Percentiles rank a stretch among this genome's conserved stretches.
phyloP scores from a whole-genome alignment of 2,888 invertebrate species.

The Epistrophella euchroma region DNA sequence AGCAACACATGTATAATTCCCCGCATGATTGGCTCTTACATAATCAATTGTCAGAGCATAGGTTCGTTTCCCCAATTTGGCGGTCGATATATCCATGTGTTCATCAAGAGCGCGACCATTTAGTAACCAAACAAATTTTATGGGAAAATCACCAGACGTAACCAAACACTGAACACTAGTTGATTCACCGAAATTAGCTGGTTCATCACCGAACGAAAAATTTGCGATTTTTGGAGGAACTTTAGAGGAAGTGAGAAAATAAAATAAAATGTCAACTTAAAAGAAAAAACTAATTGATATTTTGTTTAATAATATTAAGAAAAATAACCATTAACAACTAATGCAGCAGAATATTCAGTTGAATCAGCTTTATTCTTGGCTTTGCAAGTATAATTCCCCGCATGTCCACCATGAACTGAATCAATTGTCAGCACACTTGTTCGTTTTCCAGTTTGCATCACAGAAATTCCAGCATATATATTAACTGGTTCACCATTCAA shows the following conservation, averaged over 20 bases:
- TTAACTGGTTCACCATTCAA: slow-evolving; percentile 81
- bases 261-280: slow-evolving; percentile 80
- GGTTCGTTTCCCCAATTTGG: slow-evolving; percentile 85
- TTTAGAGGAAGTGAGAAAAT: slow-evolving; percentile 79
- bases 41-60: slow-evolving; percentile 87
- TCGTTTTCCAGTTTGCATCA: slow-evolving; percentile 84
- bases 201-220: slow-evolving; percentile 87
- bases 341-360: slow-evolving; percentile 83
- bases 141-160: slow-evolving; percentile 86
- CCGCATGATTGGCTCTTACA: slow-evolving; percentile 86
- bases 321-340: slow-evolving; percentile 82
- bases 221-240: slow-evolving; percentile 88
- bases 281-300: background rate
- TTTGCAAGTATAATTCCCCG: slow-evolving; percentile 87
- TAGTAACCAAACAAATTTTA: slow-evolving; percentile 88
- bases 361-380: slow-evolving; percentile 86
- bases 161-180: slow-evolving; percentile 85
- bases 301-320: slow-evolving; percentile 12
- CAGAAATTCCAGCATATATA: slow-evolving; percentile 80
- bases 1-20: slow-evolving; percentile 87
- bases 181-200: slow-evolving; percentile 86
- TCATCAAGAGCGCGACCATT: slow-evolving; percentile 79
- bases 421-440: slow-evolving; percentile 88
- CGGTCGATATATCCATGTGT: slow-evolving; percentile 83
- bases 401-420: slow-evolving; percentile 87